Percentiles rank a stretch among this genome's conserved stretches.
These are phyloP conservation scores for Poeciliopsis turrubarensis DNA, from an alignment of 2,113 vertebrate genomes.

Conservation along the genomic window DNA sequence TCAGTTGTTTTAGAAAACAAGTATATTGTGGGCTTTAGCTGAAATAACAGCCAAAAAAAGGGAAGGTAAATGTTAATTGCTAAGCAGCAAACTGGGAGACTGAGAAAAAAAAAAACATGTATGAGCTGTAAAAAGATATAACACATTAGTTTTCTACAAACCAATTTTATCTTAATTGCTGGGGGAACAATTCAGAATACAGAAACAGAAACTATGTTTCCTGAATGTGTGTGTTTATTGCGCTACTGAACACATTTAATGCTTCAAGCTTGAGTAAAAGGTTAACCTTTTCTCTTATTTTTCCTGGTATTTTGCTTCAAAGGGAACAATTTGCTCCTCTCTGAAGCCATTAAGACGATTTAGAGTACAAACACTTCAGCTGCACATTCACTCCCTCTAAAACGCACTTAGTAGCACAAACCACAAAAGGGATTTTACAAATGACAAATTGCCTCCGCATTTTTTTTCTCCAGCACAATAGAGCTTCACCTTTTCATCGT, in stretches of 20 bases:
- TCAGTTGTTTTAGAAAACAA: neutral
- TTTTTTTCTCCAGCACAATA: neutral
- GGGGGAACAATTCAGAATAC: slow-evolving; percentile 20
- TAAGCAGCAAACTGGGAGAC: neutral
- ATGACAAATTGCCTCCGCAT: slow-evolving; percentile 1
- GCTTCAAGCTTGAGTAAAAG: slow-evolving; percentile 20
- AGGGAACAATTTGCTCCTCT: slow-evolving; percentile 43
- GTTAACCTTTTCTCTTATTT: slow-evolving; percentile 41
- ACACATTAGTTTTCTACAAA: slow-evolving; percentile 12
- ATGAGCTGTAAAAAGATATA: slow-evolving; percentile 22
- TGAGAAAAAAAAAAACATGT: slow-evolving; percentile 16
- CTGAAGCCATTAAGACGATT: slow-evolving; percentile 53
- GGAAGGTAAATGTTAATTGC: neutral
- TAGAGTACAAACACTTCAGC: slow-evolving; percentile 34
- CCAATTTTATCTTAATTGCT: slow-evolving; percentile 17
- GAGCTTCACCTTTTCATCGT: slow-evolving; percentile 80
- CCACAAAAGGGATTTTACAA: slow-evolving; percentile 16
- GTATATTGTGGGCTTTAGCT: neutral
- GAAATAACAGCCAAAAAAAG: neutral
- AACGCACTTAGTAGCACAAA: slow-evolving; percentile 26
- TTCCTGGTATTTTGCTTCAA: slow-evolving; percentile 30
- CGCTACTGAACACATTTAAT: slow-evolving; percentile 41
- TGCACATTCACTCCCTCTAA: slow-evolving; percentile 16
- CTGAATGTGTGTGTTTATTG: slow-evolving; percentile 22
- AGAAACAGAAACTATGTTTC: slow-evolving; percentile 20